Evolutionary conservation across 2,888 invertebrate genomes (phyloP), one percentile per base, ranked within the genome.

Genomic region (Pogonocherus hispidulus): DNA sequence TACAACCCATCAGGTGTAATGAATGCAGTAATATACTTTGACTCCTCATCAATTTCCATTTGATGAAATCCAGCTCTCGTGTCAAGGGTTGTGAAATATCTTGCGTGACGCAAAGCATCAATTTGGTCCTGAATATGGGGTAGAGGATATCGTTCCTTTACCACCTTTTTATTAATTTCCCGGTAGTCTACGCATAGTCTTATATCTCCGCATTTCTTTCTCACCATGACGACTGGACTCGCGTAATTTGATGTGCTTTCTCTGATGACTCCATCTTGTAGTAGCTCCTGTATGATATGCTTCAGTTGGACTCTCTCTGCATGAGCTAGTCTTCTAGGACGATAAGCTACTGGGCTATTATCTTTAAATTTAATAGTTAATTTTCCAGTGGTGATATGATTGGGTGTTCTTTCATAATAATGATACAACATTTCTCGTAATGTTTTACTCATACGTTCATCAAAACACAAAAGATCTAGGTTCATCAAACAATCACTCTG

Each of bases 11-110:
- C 63, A n/a, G 75, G 71, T 11, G 74, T 75, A n/a, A 75, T 47
- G 57, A 75, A 73, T 14, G 70, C 71, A n/a, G 41, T 41, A n/a
- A 14, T n/a, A 5, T 41, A 5, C 5, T 14, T 9, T 5, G 14
- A 41, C 0, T n/a, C 5, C 6, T 74, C 67, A 37, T 56, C 57
- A 14, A 74, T 56, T 66, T 72, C 66, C 47, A 83, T 76, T 59
- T 80, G 81, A 32, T 74, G 69, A 72, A 76, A 74, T 1, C 79
- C 82, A 0, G 62, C 47, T 2, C 69, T 69, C 59, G 77, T 44
- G 56, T 81, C 79, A 65, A 56, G 6, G 1, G 14, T 14, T 2
- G 76, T 72, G 37, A 72, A 80, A 46, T 64, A 70, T 9, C 35
- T 56, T 4, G 63, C 27, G 8, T n/a, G 41, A 3, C 62, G 4